These are phyloP conservation scores for Empis stercorea DNA, from an alignment of 2,888 invertebrate genomes.

Conservation along the genomic window DNA sequence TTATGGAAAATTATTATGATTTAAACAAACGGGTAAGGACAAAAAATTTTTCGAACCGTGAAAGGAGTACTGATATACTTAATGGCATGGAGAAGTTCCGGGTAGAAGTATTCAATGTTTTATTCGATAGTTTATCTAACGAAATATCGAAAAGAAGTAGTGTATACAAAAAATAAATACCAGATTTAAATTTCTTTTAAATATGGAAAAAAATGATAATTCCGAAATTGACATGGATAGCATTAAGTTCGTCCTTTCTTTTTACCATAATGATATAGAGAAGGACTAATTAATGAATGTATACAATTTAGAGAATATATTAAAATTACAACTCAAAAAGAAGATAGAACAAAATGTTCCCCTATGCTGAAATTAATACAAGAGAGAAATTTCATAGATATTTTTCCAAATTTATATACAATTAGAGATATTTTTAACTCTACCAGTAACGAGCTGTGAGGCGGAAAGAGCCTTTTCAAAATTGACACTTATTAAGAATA, in stretches of 20 bases:
- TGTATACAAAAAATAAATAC: neutral
- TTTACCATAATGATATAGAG: constrained; percentile 29
- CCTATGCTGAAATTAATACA: neutral
- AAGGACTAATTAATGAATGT: neutral
- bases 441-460: neutral
- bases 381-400: neutral
- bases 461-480: neutral
- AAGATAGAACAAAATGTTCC: neutral
- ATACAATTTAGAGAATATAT: neutral
- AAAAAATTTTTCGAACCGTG: neutral
- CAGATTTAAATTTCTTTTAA: neutral
- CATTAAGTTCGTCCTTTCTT: neutral
- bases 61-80: neutral
- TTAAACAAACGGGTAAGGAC: neutral
- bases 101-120: neutral
- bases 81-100: neutral
- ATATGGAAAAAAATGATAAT: neutral
- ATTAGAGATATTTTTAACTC: neutral
- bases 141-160: neutral
- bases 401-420: neutral
- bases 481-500: constrained; percentile 5
- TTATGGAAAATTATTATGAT: neutral
- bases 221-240: neutral
- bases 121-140: neutral
- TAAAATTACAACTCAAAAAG: neutral